Evolutionary conservation across 2,797 vertebrate genomes (phyloP), one percentile per base, ranked within the genome.

Genomic region (Neoniphon sammara): DNA sequence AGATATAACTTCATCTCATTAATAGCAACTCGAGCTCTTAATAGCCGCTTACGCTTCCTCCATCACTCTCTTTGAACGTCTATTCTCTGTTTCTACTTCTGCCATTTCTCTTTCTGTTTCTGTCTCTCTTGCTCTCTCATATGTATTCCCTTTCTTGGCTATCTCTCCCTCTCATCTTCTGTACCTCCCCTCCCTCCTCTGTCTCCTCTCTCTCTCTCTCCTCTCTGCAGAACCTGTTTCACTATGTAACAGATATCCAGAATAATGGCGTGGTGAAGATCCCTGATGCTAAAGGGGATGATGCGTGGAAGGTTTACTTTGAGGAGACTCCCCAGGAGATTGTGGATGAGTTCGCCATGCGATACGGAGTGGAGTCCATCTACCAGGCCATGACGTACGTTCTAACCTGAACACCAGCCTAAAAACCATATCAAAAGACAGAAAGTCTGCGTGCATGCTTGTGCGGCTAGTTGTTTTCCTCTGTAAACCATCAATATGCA

Each of bases 341-440:
- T 0, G 97, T 99, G 49, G 98, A 99, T 0, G 98, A 99, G 91
- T 99, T 99, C 56, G 98, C 98, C 46, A 99, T 99, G 97, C 96
- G 97, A 87, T 99, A 99, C 0, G 98, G 98, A 1, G 97, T 99
- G 4, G 97, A 99, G 89, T 99, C 98, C 89, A 99, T 99, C 91
- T 99, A 99, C 86, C 98, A 99, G 93, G 98, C 98, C 81, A 99
- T 99, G 97, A 99, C 97, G 98, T 99, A 92, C 88, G 96, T 83
- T 54, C 23, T 10, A 4, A 25, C 23, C 20, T 12, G 2, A 10
- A 27, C 56, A 46, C 27, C 58, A 1, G 0, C 14, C 39, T 49
- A 4, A 54, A 34, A 11, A 31, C 23, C 34, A 2, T 11, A 17
- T 42, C 18, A 11, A 7, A 21, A 53, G 14, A 36, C 15, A 50